Percentiles rank a stretch among this genome's conserved stretches.
These are phyloP conservation scores for Hypselothyrea guttata DNA, from an alignment of 2,888 invertebrate genomes.

Conservation along the genomic window DNA sequence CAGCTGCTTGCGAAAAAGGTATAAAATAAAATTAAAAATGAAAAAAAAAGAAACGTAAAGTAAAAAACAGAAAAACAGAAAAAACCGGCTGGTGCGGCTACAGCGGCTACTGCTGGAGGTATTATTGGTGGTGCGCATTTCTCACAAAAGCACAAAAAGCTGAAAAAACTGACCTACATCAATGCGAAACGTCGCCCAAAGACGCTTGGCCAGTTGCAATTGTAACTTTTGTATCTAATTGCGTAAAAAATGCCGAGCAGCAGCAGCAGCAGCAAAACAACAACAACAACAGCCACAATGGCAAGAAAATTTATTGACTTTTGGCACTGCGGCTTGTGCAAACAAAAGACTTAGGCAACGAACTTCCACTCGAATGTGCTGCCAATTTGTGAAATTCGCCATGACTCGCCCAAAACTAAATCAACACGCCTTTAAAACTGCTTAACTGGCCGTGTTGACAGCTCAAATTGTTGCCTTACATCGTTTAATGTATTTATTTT, in stretches of 20 bases:
- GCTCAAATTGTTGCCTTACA: background rate
- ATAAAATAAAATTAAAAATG: constrained; percentile 20
- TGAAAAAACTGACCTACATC: constrained; percentile 75
- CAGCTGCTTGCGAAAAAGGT: constrained; percentile 62
- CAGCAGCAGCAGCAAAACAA: constrained; percentile 23
- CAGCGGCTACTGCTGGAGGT: no score
- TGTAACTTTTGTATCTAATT: constrained; percentile 60
- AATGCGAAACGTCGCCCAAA: constrained; percentile 55
- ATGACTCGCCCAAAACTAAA: constrained; percentile 15
- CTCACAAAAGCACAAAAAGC: constrained; percentile 45
- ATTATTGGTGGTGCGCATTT: constrained; percentile 29
- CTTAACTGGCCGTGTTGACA: constrained; percentile 8
- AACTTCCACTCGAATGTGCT: constrained; percentile 39
- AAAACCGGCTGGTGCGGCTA: constrained; percentile 69
- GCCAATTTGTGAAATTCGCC: constrained; percentile 14
- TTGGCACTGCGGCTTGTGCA: constrained; percentile 27
- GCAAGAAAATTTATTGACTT: constrained; percentile 50
- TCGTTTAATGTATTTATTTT: background rate
- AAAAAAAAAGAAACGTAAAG: constrained; percentile 8
- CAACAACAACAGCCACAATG: constrained; percentile 2
- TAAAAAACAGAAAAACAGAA: constrained; percentile 21
- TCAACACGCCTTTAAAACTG: constrained; percentile 8
- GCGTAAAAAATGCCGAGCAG: constrained; percentile 52
- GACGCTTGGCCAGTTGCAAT: constrained; percentile 49
- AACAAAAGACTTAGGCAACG: constrained; percentile 71